These are phyloP conservation scores for Blera fallax DNA, from an alignment of 2,888 invertebrate genomes.

Conservation along the genomic window DNA sequence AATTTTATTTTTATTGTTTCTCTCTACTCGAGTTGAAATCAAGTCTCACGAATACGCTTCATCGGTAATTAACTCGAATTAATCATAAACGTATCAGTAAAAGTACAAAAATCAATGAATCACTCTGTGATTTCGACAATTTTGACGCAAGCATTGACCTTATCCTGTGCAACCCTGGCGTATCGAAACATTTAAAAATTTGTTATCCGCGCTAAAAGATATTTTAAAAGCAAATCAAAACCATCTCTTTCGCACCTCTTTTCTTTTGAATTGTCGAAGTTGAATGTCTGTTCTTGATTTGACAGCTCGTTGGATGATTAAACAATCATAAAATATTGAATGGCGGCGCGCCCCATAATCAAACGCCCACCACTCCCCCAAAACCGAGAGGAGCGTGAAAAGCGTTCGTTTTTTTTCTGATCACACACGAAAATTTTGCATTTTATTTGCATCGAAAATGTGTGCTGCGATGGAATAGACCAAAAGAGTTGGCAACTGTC, in stretches of 20 bases:
- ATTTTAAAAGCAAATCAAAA: constrained; percentile 19
- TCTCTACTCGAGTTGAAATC: too few relatives aligned
- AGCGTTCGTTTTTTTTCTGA: background rate
- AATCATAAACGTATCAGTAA: too few relatives aligned
- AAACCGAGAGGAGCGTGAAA: background rate
- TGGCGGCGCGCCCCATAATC: background rate
- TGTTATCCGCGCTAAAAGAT: background rate
- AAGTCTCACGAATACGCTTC: too few relatives aligned
- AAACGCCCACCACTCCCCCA: background rate
- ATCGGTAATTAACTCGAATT: too few relatives aligned
- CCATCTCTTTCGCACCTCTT: background rate
- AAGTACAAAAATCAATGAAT: background rate
- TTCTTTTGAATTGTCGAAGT: background rate
- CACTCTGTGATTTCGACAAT: background rate
- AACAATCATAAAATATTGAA: constrained; percentile 7
- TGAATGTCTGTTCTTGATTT: background rate
- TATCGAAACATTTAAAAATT: constrained; percentile 11
- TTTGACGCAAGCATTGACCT: constrained; percentile 49
- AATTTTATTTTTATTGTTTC: too few relatives aligned
- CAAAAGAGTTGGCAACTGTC: constrained; percentile 20
- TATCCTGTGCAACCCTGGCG: background rate
- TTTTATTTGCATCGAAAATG: background rate
- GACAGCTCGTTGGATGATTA: constrained; percentile 11
- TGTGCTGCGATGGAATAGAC: background rate
- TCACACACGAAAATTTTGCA: background rate